Evolutionary conservation across 92 coral and sea anemone genomes (phyloP).

Genomic region (Siderastrea radians): DNA sequence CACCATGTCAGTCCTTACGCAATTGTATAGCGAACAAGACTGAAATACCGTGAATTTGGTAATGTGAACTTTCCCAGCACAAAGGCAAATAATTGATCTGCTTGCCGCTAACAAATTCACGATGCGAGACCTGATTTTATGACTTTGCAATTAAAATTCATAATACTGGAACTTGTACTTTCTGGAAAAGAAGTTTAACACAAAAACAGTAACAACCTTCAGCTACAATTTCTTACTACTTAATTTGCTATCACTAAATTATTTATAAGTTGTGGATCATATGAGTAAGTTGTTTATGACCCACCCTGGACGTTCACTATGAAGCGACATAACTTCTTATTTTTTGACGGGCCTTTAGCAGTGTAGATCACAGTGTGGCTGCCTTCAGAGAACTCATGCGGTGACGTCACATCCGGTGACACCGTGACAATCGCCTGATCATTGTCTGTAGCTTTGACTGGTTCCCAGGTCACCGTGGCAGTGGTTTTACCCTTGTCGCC

Average conservation of each 20-base stretch:
- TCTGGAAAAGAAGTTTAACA: too few relatives aligned
- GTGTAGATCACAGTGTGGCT: conserved; percentile 38
- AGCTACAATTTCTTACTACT: neutral
- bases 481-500: conserved; percentile 53
- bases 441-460: conserved; percentile 57
- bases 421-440: conserved; percentile 33
- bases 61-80: too few relatives aligned
- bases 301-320: conserved; percentile 60
- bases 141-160: too few relatives aligned
- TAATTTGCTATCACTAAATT: neutral
- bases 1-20: too few relatives aligned
- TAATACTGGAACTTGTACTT: too few relatives aligned
- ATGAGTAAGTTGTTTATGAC: neutral
- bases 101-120: too few relatives aligned
- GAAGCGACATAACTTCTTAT: conserved; percentile 43
- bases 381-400: conserved; percentile 63
- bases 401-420: conserved; percentile 40
- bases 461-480: conserved; percentile 60
- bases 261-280: neutral
- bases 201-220: neutral
- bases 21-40: too few relatives aligned
- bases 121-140: too few relatives aligned
- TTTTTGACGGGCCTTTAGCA: conserved; percentile 59
- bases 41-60: too few relatives aligned
- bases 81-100: too few relatives aligned